Percentiles rank a stretch among this genome's conserved stretches.
Evolutionary conservation across 2,797 vertebrate genomes (phyloP).

Genomic region (Otolemur crassicaudatus): DNA sequence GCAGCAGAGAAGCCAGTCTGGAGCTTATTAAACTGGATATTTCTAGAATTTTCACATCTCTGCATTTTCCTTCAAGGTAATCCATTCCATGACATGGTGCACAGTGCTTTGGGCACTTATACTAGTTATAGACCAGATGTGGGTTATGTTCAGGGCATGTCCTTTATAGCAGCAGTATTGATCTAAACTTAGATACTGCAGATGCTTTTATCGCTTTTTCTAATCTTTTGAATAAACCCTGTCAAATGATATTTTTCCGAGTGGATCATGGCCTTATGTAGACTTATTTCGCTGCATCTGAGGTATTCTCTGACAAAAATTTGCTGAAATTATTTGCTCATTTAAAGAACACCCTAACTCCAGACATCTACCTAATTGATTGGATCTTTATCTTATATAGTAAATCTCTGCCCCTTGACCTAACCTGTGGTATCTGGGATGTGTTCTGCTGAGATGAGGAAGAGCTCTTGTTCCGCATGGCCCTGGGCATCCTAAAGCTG

Average conservation of each 20-base stretch:
- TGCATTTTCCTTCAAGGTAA: slow-evolving; percentile 96
- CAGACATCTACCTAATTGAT: slow-evolving; percentile 97
- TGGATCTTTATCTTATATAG: slow-evolving; percentile 99
- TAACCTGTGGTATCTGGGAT: slow-evolving; percentile 98
- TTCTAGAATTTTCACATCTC: slow-evolving; percentile 96
- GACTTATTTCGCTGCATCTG: slow-evolving; percentile 96
- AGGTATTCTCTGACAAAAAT: slow-evolving; percentile 98
- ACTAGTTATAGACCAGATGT: too few species aligned
- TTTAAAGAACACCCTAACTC: slow-evolving; percentile 95
- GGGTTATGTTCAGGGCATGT: slow-evolving; percentile 94
- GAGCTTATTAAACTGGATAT: slow-evolving; percentile 98
- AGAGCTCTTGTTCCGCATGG: slow-evolving; percentile 96
- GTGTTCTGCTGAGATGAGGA: slow-evolving; percentile 98
- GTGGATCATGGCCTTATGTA: slow-evolving; percentile 96
- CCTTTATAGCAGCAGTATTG: slow-evolving; percentile 95
- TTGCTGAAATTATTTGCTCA: slow-evolving; percentile 97
- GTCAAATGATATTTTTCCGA: slow-evolving; percentile 97
- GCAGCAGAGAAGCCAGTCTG: slow-evolving; percentile 94
- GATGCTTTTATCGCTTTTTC: slow-evolving; percentile 97
- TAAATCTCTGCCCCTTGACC: slow-evolving; percentile 95
- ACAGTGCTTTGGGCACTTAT: too few species aligned
- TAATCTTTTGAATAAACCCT: slow-evolving; percentile 97
- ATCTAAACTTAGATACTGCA: slow-evolving; percentile 95
- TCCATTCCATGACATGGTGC: too few species aligned
- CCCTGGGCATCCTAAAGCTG: slow-evolving; percentile 93